phyloP scores from a whole-genome alignment of 2,113 vertebrate genomes.

The Brachyhypopomus gauderio region DNA sequence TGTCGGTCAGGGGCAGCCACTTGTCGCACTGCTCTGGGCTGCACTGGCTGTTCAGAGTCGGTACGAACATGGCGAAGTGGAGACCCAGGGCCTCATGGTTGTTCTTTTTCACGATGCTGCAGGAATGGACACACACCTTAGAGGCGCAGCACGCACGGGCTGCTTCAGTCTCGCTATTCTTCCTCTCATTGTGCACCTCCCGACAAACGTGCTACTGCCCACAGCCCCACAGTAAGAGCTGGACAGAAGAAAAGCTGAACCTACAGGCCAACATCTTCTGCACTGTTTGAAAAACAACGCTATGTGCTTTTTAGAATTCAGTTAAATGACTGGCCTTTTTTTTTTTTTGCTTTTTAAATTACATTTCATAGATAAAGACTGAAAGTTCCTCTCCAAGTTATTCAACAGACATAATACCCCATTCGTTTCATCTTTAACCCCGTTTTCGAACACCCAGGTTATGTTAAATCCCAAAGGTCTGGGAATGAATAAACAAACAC shows the following conservation, averaged over 20 bases:
- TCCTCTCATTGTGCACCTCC: too few relatives aligned
- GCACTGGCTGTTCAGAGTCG: conserved; percentile 82
- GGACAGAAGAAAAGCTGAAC: too few relatives aligned
- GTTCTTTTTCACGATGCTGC: conserved; percentile 57
- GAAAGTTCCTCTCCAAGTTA: background rate
- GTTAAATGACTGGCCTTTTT: background rate
- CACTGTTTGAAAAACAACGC: too few relatives aligned
- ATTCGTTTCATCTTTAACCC: background rate
- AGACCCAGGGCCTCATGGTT: conserved; percentile 75
- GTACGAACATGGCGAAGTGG: conserved; percentile 90
- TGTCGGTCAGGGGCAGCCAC: conserved; percentile 81
- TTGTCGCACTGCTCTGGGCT: conserved; percentile 84
- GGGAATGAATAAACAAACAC: too few relatives aligned
- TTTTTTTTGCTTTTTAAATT: background rate
- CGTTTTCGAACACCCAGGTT: background rate
- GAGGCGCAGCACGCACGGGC: background rate
- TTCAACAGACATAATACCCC: background rate
- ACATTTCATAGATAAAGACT: background rate
- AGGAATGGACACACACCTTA: conserved; percentile 53
- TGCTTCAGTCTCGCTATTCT: too few relatives aligned
- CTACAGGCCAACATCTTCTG: too few relatives aligned
- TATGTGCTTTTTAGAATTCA: too few relatives aligned
- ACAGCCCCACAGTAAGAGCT: too few relatives aligned
- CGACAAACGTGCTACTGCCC: too few relatives aligned
- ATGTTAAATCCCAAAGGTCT: background rate